Evolutionary conservation across 2,888 invertebrate genomes (phyloP).

Genomic region (Gymnocheta viridis): DNA sequence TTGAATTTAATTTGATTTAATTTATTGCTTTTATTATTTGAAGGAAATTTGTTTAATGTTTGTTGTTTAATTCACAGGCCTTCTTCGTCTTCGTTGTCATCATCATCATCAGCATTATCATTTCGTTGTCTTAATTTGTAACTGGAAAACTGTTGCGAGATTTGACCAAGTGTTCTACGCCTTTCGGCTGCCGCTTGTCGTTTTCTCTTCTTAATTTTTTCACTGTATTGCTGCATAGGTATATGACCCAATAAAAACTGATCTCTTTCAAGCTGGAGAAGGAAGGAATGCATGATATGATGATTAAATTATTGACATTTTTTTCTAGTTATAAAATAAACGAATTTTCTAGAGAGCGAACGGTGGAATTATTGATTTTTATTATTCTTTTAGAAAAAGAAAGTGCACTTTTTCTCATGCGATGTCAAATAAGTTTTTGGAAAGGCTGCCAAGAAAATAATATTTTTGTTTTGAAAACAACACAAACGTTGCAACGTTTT

Average conservation of each 20-base stretch:
- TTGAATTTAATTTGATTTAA: constrained; percentile 10
- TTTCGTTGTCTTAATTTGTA: constrained; percentile 14
- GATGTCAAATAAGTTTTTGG: no score
- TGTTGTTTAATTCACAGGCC: constrained; percentile 46
- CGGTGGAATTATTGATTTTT: no score
- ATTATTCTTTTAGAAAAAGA: no score
- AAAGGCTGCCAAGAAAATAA: no score
- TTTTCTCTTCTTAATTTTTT: constrained; percentile 45
- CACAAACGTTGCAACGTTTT: no score
- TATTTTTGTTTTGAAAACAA: no score
- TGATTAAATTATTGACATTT: neutral
- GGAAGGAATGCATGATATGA: neutral
- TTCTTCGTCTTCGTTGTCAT: constrained; percentile 63
- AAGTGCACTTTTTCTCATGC: no score
- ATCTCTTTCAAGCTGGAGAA: constrained; percentile 68
- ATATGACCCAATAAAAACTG: constrained; percentile 70
- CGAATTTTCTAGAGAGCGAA: no score
- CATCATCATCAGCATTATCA: constrained; percentile 29
- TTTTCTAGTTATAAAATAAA: neutral
- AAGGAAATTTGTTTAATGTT: neutral
- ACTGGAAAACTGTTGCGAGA: neutral
- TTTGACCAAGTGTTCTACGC: neutral
- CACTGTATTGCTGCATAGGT: constrained; percentile 70
- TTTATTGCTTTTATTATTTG: neutral
- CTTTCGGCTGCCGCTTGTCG: neutral